These are phyloP conservation scores for Takifugu ocellatus DNA, from an alignment of 2,797 vertebrate genomes.

Conservation along the genomic window DNA sequence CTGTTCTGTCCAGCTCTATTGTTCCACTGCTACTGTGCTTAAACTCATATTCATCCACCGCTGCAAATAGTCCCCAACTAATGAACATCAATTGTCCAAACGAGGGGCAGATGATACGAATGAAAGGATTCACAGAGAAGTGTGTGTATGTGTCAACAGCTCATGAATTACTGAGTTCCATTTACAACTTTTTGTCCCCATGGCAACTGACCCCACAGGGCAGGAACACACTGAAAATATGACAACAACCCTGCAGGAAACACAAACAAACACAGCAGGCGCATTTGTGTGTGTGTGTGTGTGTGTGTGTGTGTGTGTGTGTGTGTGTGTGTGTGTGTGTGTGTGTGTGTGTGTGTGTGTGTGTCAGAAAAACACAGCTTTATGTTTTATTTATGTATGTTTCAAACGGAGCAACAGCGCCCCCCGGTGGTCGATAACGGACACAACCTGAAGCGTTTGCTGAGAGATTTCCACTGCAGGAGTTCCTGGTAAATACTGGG, in stretches of 20 bases:
- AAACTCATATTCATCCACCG: too few relatives aligned
- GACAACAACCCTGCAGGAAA: constrained; percentile 15
- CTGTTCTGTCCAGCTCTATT: too few relatives aligned
- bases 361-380: constrained; percentile 14
- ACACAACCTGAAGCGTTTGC: too few relatives aligned
- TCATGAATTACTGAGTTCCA: constrained; percentile 62
- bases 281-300: constrained; percentile 6
- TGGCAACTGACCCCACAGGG: constrained; percentile 53
- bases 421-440: neutral
- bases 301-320: neutral
- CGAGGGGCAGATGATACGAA: neutral
- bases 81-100: too few relatives aligned
- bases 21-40: too few relatives aligned
- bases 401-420: neutral
- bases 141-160: constrained; percentile 31
- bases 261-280: constrained; percentile 19
- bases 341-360: constrained; percentile 2
- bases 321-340: neutral
- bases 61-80: too few relatives aligned
- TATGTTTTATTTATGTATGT: constrained; percentile 39
- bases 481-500: too few relatives aligned
- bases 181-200: constrained; percentile 55
- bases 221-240: constrained; percentile 10
- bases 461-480: too few relatives aligned
- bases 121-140: too few relatives aligned